Percentiles rank a stretch among this genome's conserved stretches.
These are phyloP conservation scores for Babyrousa celebensis DNA, from an alignment of 2,797 vertebrate species.

Conservation along the genomic window DNA sequence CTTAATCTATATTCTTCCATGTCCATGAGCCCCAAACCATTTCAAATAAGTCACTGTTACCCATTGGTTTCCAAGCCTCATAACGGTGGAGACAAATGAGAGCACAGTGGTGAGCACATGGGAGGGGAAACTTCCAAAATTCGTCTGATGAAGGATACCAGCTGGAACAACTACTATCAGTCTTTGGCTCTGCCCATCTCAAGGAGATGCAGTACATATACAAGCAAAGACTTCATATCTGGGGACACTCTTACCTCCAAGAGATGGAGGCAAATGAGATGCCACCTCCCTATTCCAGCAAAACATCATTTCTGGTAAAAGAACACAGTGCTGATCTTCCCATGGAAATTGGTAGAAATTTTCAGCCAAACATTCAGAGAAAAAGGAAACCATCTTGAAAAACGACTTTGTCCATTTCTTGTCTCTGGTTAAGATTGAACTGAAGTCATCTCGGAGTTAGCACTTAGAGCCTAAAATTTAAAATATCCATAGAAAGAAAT, in stretches of 20 bases:
- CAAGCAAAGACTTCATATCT: neutral
- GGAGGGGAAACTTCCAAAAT: conserved; percentile 41
- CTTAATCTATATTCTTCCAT: neutral
- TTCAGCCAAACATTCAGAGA: neutral
- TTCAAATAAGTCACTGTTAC: neutral
- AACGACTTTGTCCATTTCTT: neutral
- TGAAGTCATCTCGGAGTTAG: neutral
- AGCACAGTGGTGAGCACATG: neutral
- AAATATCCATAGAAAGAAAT: conserved; percentile 2
- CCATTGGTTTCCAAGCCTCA: neutral
- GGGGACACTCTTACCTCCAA: neutral
- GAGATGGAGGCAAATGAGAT: neutral
- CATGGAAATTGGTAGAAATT: neutral
- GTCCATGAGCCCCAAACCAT: neutral
- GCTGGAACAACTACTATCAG: neutral
- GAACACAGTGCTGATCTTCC: neutral
- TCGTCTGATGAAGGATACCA: neutral
- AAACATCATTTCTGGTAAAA: conserved; percentile 1
- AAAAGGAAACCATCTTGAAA: conserved; percentile 40
- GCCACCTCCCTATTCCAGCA: neutral
- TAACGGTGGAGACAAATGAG: neutral
- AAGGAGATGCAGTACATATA: neutral
- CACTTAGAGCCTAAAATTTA: neutral
- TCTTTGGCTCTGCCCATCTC: neutral
- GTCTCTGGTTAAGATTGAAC: neutral